A percentile compares a stretch with the other conserved stretches of the same genome.
These are phyloP conservation scores for Leuciscus waleckii DNA, from an alignment of 2,797 vertebrate species.

Conservation along the genomic window DNA sequence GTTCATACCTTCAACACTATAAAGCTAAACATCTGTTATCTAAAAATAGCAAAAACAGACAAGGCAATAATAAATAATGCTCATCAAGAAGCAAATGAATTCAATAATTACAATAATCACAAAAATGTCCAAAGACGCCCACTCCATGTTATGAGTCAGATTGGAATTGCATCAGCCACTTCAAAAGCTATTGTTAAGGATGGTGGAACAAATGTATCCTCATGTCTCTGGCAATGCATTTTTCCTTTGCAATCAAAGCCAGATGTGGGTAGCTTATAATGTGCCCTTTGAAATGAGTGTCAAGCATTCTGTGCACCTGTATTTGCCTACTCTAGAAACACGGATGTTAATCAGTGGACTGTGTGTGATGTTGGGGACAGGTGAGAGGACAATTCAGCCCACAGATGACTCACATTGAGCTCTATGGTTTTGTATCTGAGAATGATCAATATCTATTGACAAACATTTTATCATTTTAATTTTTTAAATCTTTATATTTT, in stretches of 20 bases:
- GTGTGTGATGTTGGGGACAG: neutral
- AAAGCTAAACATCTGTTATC: neutral
- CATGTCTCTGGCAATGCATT: neutral
- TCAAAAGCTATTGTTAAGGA: neutral
- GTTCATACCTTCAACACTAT: neutral
- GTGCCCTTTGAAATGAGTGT: constrained; percentile 18
- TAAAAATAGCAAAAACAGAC: neutral
- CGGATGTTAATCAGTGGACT: neutral
- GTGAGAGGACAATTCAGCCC: neutral
- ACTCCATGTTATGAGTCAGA: constrained; percentile 5
- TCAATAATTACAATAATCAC: neutral
- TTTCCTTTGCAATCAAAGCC: neutral
- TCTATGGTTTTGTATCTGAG: neutral
- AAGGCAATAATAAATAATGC: neutral
- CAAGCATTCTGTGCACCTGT: constrained; percentile 19
- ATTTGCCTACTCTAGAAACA: constrained; percentile 17
- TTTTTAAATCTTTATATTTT: neutral
- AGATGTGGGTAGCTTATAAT: neutral
- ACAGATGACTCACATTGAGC: neutral
- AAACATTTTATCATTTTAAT: neutral
- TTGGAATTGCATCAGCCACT: constrained; percentile 12
- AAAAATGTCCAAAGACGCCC: neutral
- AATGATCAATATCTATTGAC: neutral
- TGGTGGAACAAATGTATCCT: neutral
- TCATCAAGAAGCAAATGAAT: neutral